phyloP scores from a whole-genome alignment of 37 sponge, comb jelly and placozoan genomes.

The Ianthella basta region DNA sequence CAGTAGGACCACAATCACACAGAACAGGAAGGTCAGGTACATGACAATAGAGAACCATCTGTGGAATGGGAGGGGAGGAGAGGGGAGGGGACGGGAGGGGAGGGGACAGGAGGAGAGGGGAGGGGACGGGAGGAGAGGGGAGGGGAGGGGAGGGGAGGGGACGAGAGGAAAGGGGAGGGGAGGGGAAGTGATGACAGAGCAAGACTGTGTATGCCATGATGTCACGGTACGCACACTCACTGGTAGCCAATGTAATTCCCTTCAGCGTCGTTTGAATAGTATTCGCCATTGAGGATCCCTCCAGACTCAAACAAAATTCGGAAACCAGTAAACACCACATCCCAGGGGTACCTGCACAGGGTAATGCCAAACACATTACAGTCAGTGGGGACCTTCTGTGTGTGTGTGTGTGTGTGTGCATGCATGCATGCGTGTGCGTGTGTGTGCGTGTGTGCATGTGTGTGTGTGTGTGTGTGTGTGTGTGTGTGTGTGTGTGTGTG shows the following conservation, averaged over 20 bases:
- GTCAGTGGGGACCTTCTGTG: no score
- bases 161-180: background rate
- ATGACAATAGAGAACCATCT: slow-evolving; percentile 35
- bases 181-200: background rate
- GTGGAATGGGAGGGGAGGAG: background rate
- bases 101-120: background rate
- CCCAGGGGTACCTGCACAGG: slow-evolving; percentile 20
- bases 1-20: slow-evolving; percentile 39
- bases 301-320: slow-evolving; percentile 10
- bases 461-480: no score
- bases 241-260: slow-evolving; percentile 13
- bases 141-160: background rate
- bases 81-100: no score
- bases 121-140: background rate
- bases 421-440: background rate
- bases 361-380: background rate
- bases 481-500: no score
- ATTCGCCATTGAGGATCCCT: slow-evolving; percentile 21
- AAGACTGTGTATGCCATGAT: slow-evolving; percentile 19
- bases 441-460: no score
- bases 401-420: background rate
- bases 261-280: background rate
- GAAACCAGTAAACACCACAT: slow-evolving; percentile 12
- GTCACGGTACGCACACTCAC: background rate
- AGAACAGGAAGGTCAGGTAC: slow-evolving; percentile 43